A percentile compares a stretch with the other conserved stretches of the same genome.
These are phyloP conservation scores for Apteryx owenii DNA, from an alignment of 2,113 vertebrate species.

Conservation along the genomic window DNA sequence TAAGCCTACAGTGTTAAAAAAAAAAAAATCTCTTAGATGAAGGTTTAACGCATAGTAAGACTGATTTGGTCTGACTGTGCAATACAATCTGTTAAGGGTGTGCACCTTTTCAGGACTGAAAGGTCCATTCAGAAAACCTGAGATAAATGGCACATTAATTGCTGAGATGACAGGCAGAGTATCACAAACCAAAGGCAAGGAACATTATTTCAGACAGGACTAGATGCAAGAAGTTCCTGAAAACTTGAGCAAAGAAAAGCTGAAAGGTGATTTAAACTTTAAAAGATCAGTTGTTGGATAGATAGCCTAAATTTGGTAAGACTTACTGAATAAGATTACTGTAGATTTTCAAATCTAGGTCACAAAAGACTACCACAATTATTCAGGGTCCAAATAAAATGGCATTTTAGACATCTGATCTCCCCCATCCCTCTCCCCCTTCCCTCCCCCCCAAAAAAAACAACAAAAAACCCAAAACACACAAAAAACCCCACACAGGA, in stretches of 20 bases:
- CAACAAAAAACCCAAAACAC: neutral
- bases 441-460: neutral
- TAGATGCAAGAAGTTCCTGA: neutral
- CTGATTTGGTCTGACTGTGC: neutral
- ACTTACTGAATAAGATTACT: neutral
- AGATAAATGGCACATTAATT: slow-evolving; percentile 58
- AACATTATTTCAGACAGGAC: neutral
- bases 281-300: neutral
- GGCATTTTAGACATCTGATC: neutral
- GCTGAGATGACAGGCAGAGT: neutral
- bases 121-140: slow-evolving; percentile 47
- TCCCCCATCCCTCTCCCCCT: neutral
- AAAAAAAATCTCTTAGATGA: neutral
- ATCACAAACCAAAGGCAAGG: neutral
- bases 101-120: neutral
- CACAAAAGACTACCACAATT: neutral
- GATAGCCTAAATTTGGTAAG: neutral
- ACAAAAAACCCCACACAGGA: neutral
- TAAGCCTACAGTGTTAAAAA: neutral
- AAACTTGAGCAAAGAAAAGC: neutral
- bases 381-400: neutral
- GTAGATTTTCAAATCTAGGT: neutral
- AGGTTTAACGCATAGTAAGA: neutral
- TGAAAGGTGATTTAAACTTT: neutral
- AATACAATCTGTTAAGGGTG: neutral